Base-by-base conservation (phyloP, 1,140 invertebrate species). In the Drosophila miranda region DNA sequence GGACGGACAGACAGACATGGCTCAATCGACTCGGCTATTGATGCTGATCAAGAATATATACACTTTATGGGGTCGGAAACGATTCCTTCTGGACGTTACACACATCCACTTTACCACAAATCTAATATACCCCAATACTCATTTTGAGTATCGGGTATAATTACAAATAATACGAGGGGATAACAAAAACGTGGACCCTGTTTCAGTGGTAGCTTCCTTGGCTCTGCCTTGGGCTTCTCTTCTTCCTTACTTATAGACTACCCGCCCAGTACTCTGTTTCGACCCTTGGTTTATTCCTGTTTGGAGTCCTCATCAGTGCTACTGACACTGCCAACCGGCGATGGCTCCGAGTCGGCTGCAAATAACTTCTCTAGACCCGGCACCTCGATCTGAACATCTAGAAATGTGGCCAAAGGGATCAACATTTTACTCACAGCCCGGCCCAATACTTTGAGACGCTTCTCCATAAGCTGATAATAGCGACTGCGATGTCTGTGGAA, bases 381-480 rank as follows among this genome's bases (percentile, higher is more conserved):
- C 16, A 90, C 42, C 3, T 38, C 11, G 34, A 78, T 61, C 8
- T 62, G 19, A 13, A 88, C 61, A 66, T 88, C 72, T 6, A 82
- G 19, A 21, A 13, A 68, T 63, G 4, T 86, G 13, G 68, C 69
- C 41, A 87, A 44, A 1, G 70, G 63, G 34, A 75, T 72, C n/a
- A 90, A 13, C 0, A 90, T 34, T 11, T 72, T 67, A 0, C 84
- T 82, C n/a, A 86, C 70, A 5, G 89, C 81, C 0, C 66, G 72
- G 23, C 80, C 72, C 13, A 90, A 21, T 6, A 61, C 70, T 44
- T 71, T 78, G 0, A 90, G 66, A 6, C 86, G 89, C 48, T 64
- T 53, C 54, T 90, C 89, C 68, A 87, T 72, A 23, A 89, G 81
- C 43, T 78, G 72, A 54, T 89, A 81, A 34, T 70, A 90, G 42